Base-by-base conservation (phyloP, 2,113 vertebrate genomes). In the Oryctolagus cuniculus region DNA sequence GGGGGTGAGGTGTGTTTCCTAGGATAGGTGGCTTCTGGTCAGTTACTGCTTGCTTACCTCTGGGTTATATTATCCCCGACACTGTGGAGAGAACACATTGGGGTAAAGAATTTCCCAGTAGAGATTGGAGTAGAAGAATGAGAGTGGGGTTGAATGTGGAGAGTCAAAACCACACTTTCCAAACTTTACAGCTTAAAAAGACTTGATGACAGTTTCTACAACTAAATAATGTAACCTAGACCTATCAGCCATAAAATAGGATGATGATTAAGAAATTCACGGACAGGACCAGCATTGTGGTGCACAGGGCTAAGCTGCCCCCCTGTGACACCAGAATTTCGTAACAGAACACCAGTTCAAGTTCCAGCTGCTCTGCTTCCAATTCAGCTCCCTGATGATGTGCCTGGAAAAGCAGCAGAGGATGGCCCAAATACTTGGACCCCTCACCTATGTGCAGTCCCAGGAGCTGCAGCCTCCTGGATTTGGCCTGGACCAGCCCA, bases 181-280 rank as follows among this genome's bases (percentile, higher is more conserved):
- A 90, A 92, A 92, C 61, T 58, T 55, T 58, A 77, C 17, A 61
- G 22, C 21, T 94, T 86, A 77, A 84, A 64, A 95, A 87, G 84
- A 87, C 17, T 94, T 70, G 31, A 67, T 69, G 44, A 63, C 13
- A 82, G 55, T 93, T 87, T 80, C 72, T 77, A 87, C 74, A 80
- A 83, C 36, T 83, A 89, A 79, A 22, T 51, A 53, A 69, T 72
- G 77, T 55, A 89, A 89, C 1, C 44, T 79, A 64, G 87, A 89
- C 1, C 44, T 79, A 64, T 61, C 38, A 70, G 22, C 66, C 67
- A 88, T 69, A 70, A 91, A 96, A 80, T 13, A 77, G 27, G 53
- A 79, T 63, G 70, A 36, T 73, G 13, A 89, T 83, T 72, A 93
- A 77, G 19, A 58, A 19, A 58, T 58, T 58, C 55, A 58, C 6